Evolutionary conservation across 2,797 vertebrate genomes (phyloP), one percentile per base, ranked within the genome.

Genomic region (Muscicapa striata): DNA sequence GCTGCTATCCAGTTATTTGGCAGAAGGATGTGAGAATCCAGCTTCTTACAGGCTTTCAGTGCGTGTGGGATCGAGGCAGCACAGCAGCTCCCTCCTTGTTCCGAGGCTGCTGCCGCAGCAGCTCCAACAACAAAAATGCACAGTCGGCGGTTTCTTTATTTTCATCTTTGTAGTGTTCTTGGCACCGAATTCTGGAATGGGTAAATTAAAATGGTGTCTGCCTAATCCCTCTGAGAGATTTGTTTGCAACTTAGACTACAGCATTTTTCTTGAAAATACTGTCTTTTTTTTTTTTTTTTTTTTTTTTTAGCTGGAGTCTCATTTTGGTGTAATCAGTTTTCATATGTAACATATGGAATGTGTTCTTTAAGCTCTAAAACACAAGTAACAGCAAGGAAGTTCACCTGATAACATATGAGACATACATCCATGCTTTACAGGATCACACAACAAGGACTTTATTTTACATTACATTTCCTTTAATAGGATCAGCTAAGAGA

Each of bases 161-260:
- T 97, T 94, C 62, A n/a, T 96, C 95, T 97, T 96, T 96, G 93
- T 78, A 82, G 76, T 3, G 19, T 83, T 96, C 76, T 93, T 96
- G 95, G 93, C 93, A 95, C 46, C 0, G 29, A 70, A 87, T 78
- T 96, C 92, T 84, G 91, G 92, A 96, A 95, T 66, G 82, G 95
- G 96, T 96, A 92, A 96, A 98, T 97, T 97, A 97, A 97, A 97
- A 96, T 91, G 87, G 84, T 95, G 93, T 94, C 95, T 95, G 69
- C 52, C 45, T 97, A 95, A 96, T 96, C 90, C 94, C 91, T 96
- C 81, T 1, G 72, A 97, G 87, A 96, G 68, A 94, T 92, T 96
- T 95, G 90, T 90, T 90, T 95, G 69, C 85, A 94, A 76, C 59
- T 86, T 90, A 83, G 67, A 76, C 86, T 76, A 59, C 26, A 93